A percentile compares a stretch with the other conserved stretches of the same genome.
These are phyloP conservation scores for Papilio glaucus DNA, from an alignment of 1,140 invertebrate species.

Conservation along the genomic window DNA sequence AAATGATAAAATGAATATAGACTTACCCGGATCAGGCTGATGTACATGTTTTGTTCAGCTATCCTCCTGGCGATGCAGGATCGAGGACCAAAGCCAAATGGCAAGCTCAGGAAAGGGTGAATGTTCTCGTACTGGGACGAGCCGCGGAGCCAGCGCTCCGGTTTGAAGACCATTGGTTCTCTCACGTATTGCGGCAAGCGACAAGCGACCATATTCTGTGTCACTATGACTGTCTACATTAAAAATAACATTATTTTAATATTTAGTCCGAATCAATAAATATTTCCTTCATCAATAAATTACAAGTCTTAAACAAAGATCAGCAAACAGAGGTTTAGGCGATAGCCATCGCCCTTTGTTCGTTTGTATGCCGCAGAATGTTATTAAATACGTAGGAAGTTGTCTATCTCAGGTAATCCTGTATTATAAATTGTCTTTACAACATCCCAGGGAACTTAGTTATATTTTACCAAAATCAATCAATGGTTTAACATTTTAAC, in stretches of 20 bases:
- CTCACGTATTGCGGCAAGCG: constrained; percentile 88
- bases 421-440: no score
- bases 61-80: constrained; percentile 94
- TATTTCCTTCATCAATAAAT: not conserved
- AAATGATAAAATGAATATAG: constrained; percentile 13
- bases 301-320: not conserved
- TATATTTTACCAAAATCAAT: no score
- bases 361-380: no score
- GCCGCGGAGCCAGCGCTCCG: constrained; percentile 90
- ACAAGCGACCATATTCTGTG: constrained; percentile 93
- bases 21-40: constrained; percentile 89
- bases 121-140: constrained; percentile 79
- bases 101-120: constrained; percentile 91
- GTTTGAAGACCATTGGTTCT: constrained; percentile 87
- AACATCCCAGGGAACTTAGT: no score
- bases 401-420: no score
- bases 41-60: constrained; percentile 94
- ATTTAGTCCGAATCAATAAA: constrained; percentile 3
- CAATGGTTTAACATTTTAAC: no score
- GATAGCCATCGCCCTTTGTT: no score
- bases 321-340: not conserved
- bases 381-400: no score
- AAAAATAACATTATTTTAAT: constrained; percentile 24
- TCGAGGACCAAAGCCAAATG: constrained; percentile 95
- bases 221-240: constrained; percentile 93